Evolutionary conservation across 2,113 vertebrate species (phyloP).

Genomic region (Pogona vitticeps): DNA sequence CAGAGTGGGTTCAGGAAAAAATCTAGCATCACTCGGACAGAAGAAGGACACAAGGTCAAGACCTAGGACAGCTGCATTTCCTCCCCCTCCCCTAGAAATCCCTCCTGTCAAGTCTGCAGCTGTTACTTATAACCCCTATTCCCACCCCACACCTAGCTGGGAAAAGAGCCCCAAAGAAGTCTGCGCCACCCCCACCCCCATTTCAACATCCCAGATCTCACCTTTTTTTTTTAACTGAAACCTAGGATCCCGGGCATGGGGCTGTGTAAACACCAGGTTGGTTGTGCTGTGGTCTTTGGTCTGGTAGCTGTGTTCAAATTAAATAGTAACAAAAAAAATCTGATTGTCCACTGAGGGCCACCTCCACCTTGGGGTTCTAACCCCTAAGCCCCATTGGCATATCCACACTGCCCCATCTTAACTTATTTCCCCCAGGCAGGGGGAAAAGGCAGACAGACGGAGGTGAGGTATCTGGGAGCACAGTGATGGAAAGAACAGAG

Average conservation of each 20-base stretch:
- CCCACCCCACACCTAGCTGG: background rate
- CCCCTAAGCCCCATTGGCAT: background rate
- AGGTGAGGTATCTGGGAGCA: background rate
- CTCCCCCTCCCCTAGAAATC: background rate
- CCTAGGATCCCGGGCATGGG: background rate
- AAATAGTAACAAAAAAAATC: slow-evolving; percentile 26
- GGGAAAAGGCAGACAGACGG: background rate
- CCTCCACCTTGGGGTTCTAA: background rate
- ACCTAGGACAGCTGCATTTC: background rate
- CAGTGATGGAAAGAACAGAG: background rate
- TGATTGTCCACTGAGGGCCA: slow-evolving; percentile 5
- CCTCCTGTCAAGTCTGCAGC: background rate
- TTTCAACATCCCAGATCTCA: background rate
- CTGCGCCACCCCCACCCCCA: background rate
- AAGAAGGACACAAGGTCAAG: background rate
- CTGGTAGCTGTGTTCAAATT: slow-evolving; percentile 22
- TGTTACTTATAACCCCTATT: background rate
- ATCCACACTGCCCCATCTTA: background rate
- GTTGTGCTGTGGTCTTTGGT: slow-evolving; percentile 10
- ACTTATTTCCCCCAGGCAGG: background rate
- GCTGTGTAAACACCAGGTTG: background rate
- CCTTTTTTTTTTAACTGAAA: background rate
- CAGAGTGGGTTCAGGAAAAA: background rate
- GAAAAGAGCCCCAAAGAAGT: background rate
- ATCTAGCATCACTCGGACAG: background rate